Percentiles rank a stretch among this genome's conserved stretches.
phyloP scores from a whole-genome alignment of 1,140 invertebrate species.

The Drosophila bocqueti region DNA sequence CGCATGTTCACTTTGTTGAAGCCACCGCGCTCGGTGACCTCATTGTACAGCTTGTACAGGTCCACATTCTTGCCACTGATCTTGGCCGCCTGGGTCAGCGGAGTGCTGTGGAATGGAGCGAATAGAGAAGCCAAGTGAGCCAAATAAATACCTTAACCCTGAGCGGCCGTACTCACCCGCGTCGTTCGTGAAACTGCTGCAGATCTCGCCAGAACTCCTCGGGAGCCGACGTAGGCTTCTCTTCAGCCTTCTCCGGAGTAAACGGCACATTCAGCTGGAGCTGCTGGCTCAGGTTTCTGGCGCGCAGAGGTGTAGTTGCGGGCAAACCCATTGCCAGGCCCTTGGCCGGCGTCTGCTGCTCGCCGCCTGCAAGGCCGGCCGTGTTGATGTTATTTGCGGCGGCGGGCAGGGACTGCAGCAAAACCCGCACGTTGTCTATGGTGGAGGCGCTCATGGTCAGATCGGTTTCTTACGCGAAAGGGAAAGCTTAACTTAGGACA shows the following conservation, averaged over 20 bases:
- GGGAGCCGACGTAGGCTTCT: constrained; percentile 32
- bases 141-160: background rate
- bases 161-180: constrained; percentile 88
- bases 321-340: constrained; percentile 21
- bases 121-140: background rate
- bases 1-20: constrained; percentile 94
- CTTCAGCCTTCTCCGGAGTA: constrained; percentile 51
- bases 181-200: constrained; percentile 92
- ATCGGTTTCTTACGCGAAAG: constrained; percentile 3
- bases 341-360: constrained; percentile 62
- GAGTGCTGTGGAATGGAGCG: constrained; percentile 87
- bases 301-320: constrained; percentile 57
- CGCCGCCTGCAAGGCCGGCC: constrained; percentile 12
- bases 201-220: constrained; percentile 91
- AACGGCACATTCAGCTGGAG: constrained; percentile 29
- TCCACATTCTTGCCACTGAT: constrained; percentile 96
- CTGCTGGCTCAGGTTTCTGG: constrained; percentile 51
- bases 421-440: constrained; percentile 67
- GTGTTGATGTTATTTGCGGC: constrained; percentile 33
- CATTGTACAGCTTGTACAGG: constrained; percentile 94
- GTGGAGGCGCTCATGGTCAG: constrained; percentile 54
- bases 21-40: constrained; percentile 96
- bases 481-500: constrained; percentile 45
- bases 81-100: constrained; percentile 90
- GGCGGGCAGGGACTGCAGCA: constrained; percentile 71